Percentiles rank a stretch among this genome's conserved stretches.
Conservation (phyloP, 2,113 vertebrate genomes). For the Anarrhichthys ocellatus region DNA sequence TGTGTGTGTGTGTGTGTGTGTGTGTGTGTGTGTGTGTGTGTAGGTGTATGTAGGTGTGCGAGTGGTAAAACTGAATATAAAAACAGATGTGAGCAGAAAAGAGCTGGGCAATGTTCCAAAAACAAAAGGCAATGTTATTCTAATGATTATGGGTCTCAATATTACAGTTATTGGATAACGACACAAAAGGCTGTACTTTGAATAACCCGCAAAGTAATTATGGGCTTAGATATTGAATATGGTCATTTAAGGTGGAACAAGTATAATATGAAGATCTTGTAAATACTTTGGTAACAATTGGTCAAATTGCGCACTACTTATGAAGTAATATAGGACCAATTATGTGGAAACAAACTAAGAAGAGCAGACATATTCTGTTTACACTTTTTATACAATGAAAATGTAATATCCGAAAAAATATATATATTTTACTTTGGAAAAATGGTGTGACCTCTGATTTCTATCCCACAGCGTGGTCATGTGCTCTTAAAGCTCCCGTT, state of each 20-base stretch:
- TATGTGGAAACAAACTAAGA: neutral
- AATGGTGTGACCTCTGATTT: neutral
- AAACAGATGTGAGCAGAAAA: conserved; percentile 5
- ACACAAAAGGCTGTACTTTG: neutral
- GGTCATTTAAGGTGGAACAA: neutral
- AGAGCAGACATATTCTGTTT: neutral
- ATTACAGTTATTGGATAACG: neutral
- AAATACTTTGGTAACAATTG: neutral
- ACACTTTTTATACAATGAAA: neutral
- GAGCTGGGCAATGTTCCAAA: neutral
- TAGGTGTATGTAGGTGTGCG: conserved; percentile 12
- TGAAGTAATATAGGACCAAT: neutral
- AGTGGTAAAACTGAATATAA: conserved; percentile 19
- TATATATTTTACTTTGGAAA: neutral
- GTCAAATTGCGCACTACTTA: neutral
- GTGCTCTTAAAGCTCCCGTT: neutral
- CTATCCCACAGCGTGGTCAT: neutral
- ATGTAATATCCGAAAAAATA: neutral
- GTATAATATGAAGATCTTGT: neutral
- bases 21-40: conserved; percentile 13
- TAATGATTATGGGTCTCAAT: neutral
- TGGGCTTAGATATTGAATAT: neutral
- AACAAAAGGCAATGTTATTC: neutral
- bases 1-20: conserved; percentile 21
- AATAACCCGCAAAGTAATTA: neutral